Conservation (phyloP, 2,797 vertebrate species). For the Sebastes steindachneri region DNA sequence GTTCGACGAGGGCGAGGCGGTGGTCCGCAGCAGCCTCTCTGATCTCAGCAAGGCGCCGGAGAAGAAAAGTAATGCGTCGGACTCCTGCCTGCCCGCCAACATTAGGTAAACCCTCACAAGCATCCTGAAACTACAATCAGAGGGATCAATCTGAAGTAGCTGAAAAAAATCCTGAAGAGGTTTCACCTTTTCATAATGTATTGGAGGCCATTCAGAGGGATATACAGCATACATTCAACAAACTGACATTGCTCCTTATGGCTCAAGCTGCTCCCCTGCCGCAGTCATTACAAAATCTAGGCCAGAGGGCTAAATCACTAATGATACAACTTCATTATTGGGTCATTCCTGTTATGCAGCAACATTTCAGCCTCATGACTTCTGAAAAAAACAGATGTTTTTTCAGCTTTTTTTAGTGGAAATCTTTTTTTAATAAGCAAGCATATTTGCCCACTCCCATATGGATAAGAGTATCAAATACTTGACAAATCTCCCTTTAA, state of each 20-base stretch:
- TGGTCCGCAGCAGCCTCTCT: constrained; percentile 84
- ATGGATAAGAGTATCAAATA: too few species aligned
- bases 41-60: constrained; percentile 85
- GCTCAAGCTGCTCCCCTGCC: constrained; percentile 3
- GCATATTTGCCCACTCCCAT: too few species aligned
- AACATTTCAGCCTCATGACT: too few species aligned
- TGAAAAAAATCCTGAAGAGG: not conserved
- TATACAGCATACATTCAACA: not conserved
- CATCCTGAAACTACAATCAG: not conserved
- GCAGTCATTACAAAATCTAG: constrained; percentile 41
- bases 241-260: not conserved
- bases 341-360: too few species aligned
- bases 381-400: too few species aligned
- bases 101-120: constrained; percentile 79
- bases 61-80: constrained; percentile 83
- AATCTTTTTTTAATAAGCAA: too few species aligned
- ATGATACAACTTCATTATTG: constrained; percentile 42
- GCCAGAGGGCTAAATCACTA: constrained; percentile 40
- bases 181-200: not conserved
- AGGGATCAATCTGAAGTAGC: not conserved
- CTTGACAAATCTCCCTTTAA: too few species aligned
- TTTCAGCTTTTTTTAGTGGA: too few species aligned
- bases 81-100: constrained; percentile 74
- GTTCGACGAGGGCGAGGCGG: constrained; percentile 92
- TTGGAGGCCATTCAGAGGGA: not conserved